Evolutionary conservation across 1,140 invertebrate species (phyloP).

Genomic region (Drosophila equinoxialis): DNA sequence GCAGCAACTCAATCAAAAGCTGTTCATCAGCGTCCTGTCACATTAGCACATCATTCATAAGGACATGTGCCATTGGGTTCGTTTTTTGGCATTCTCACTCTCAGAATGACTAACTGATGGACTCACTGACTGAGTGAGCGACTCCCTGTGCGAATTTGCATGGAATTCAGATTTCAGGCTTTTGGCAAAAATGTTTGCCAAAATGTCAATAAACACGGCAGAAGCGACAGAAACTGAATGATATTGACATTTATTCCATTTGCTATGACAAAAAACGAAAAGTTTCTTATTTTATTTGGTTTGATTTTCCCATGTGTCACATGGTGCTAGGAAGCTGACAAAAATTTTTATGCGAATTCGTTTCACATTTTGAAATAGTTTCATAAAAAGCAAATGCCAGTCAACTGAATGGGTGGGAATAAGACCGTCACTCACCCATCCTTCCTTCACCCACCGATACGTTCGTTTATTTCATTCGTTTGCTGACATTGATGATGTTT

Average conservation of each 20-base stretch:
- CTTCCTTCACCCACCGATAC: background rate
- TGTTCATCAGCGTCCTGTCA: constrained; percentile 53
- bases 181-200: constrained; percentile 61
- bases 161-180: constrained; percentile 59
- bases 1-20: constrained; percentile 8
- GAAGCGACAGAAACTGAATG: constrained; percentile 26
- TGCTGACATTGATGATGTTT: constrained; percentile 79
- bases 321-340: constrained; percentile 55
- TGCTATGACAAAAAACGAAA: constrained; percentile 19
- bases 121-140: constrained; percentile 39
- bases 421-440: background rate
- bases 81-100: constrained; percentile 31
- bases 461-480: constrained; percentile 64
- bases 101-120: background rate
- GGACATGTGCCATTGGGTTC: constrained; percentile 78
- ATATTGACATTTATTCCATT: constrained; percentile 66
- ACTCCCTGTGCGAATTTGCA: constrained; percentile 43
- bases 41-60: constrained; percentile 82
- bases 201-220: constrained; percentile 75
- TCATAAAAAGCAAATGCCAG: constrained; percentile 76
- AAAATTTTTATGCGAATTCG: constrained; percentile 78
- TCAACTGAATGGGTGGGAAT: constrained; percentile 4
- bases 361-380: constrained; percentile 81
- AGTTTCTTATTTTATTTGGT: constrained; percentile 65
- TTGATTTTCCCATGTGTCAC: constrained; percentile 65